These are phyloP conservation scores for Leucosticte australis DNA, from an alignment of 2,113 vertebrate genomes.

Conservation along the genomic window DNA sequence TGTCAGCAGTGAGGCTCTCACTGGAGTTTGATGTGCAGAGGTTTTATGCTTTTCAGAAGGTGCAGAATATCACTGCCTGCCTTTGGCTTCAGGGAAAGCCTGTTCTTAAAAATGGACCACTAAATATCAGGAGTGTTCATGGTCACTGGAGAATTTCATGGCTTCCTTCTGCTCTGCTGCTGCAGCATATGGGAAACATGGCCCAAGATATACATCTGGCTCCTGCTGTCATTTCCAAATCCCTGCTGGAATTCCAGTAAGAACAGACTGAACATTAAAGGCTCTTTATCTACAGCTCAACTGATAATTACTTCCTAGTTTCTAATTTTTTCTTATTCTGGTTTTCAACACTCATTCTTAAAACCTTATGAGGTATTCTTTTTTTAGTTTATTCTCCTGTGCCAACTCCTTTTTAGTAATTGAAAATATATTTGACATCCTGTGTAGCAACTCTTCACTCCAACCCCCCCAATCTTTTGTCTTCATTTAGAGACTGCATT, in stretches of 20 bases:
- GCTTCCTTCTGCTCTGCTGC: not conserved
- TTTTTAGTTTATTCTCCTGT: not conserved
- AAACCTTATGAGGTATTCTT: not conserved
- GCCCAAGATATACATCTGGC: not conserved
- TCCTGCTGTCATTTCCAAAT: not conserved
- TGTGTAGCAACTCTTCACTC: not conserved
- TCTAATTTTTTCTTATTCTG: not conserved
- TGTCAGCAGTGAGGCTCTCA: not conserved
- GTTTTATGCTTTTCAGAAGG: not conserved
- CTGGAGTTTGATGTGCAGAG: not conserved
- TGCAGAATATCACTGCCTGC: not conserved
- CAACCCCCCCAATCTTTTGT: not conserved
- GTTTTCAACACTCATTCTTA: not conserved
- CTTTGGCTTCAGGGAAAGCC: not conserved
- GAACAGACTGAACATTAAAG: not conserved
- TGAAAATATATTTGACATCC: not conserved
- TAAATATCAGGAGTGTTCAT: not conserved
- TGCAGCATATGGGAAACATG: not conserved
- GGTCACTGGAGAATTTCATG: not conserved
- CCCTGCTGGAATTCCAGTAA: not conserved
- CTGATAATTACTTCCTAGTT: not conserved
- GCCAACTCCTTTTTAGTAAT: not conserved
- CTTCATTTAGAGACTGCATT: not conserved
- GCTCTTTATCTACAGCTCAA: not conserved
- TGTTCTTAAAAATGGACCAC: not conserved